Evolutionary conservation across 35 echinoderm and acorn worm species (phyloP).

Genomic region (Diadema setosum): DNA sequence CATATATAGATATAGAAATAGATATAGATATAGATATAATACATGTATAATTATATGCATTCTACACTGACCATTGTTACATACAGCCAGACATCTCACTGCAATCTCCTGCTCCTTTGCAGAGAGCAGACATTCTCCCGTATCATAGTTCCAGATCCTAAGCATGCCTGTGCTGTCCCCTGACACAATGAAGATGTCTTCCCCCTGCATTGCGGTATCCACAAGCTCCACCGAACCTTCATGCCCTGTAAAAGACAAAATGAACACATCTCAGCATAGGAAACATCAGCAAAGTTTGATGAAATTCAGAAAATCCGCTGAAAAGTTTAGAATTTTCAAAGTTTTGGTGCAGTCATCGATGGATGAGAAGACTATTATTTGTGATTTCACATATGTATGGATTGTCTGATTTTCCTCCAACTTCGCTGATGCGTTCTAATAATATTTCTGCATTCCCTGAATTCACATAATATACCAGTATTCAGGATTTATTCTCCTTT

Average conservation of each 20-base stretch:
- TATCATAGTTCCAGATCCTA: slow-evolving; percentile 33
- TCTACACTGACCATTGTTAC: background rate
- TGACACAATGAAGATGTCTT: background rate
- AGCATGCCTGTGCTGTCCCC: slow-evolving; percentile 31
- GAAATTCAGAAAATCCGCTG: background rate
- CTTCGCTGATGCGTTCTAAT: too few relatives aligned
- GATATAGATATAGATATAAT: too few relatives aligned
- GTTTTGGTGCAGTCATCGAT: background rate
- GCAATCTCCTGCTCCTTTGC: background rate
- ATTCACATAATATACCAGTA: too few relatives aligned
- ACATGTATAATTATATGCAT: too few relatives aligned
- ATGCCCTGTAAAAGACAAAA: background rate
- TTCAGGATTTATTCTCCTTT: background rate
- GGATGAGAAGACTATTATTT: background rate
- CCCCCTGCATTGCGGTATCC: background rate
- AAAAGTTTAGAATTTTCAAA: background rate
- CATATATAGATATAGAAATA: too few relatives aligned
- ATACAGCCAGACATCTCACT: background rate
- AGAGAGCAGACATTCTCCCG: slow-evolving; percentile 32
- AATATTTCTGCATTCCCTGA: too few relatives aligned
- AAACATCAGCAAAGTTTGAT: background rate
- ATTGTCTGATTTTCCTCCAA: too few relatives aligned
- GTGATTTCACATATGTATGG: background rate
- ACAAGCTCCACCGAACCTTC: background rate
- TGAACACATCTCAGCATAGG: background rate